Conservation (phyloP, 2,797 vertebrate species). For the Mus caroli region DNA sequence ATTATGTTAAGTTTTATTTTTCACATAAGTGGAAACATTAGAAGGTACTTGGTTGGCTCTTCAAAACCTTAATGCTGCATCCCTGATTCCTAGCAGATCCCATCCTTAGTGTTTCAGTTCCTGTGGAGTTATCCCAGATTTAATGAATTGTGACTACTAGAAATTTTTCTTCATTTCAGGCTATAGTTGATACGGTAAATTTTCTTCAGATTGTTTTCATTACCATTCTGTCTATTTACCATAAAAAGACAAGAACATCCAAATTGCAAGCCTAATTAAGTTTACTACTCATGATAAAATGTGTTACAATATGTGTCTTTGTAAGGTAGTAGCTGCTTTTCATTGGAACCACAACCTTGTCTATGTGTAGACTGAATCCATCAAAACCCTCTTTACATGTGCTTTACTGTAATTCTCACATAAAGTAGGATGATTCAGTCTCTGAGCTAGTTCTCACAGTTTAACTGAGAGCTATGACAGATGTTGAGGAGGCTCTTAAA, state of each 20-base stretch:
- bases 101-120: conserved; percentile 84
- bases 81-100: conserved; percentile 86
- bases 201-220: conserved; percentile 79
- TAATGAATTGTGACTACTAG: conserved; percentile 84
- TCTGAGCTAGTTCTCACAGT: conserved; percentile 13
- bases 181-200: conserved; percentile 81
- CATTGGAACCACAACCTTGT: conserved; percentile 43
- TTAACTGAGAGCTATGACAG: conserved; percentile 32
- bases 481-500: conserved; percentile 61
- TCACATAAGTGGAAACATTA: conserved; percentile 75
- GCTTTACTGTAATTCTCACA: conserved; percentile 61
- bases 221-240: conserved; percentile 70
- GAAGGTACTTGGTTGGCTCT: conserved; percentile 82
- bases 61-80: conserved; percentile 81
- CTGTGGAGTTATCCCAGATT: conserved; percentile 79
- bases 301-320: conserved; percentile 40
- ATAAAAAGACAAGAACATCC: conserved; percentile 59
- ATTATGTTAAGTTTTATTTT: conserved; percentile 83
- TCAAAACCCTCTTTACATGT: conserved; percentile 44
- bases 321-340: conserved; percentile 55
- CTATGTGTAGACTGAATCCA: conserved; percentile 43
- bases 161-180: conserved; percentile 86
- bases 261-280: conserved; percentile 62
- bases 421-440: not conserved
- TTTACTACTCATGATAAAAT: conserved; percentile 65